These are phyloP conservation scores for Helostoma temminkii DNA, from an alignment of 2,797 vertebrate genomes.

Conservation along the genomic window DNA sequence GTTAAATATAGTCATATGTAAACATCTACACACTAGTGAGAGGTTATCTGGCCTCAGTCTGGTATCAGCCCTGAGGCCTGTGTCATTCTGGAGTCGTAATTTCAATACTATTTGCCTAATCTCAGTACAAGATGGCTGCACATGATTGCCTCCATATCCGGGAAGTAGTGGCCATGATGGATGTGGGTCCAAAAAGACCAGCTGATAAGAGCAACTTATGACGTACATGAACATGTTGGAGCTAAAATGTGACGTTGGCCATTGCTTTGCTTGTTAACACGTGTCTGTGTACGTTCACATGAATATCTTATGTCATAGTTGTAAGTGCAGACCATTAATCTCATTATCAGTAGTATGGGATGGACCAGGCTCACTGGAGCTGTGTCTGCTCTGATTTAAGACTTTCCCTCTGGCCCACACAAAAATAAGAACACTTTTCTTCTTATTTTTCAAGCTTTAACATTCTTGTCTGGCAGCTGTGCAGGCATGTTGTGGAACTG, in stretches of 20 bases:
- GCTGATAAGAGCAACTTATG: conserved; percentile 68
- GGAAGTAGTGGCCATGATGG: conserved; percentile 70
- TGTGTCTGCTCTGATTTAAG: conserved; percentile 51
- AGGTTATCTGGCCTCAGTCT: conserved; percentile 53
- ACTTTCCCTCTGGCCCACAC: conserved; percentile 30
- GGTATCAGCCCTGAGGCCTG: conserved; percentile 25
- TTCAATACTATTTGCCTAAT: conserved; percentile 77
- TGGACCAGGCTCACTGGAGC: conserved; percentile 45
- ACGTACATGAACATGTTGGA: conserved; percentile 43
- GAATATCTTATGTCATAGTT: conserved; percentile 43
- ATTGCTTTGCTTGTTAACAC: neutral
- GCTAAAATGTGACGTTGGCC: conserved; percentile 34
- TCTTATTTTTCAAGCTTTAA: conserved; percentile 56
- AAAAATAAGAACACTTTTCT: conserved; percentile 55
- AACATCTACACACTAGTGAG: conserved; percentile 23
- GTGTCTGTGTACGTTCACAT: conserved; percentile 4
- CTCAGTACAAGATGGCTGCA: conserved; percentile 70
- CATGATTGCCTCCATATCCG: conserved; percentile 68
- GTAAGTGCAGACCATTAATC: conserved; percentile 66
- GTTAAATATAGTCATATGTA: conserved; percentile 48
- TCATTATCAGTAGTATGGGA: conserved; percentile 62
- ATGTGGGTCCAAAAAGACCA: conserved; percentile 62
- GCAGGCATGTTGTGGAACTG: conserved; percentile 67
- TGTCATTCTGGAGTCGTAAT: conserved; percentile 58
- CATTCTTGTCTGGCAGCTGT: conserved; percentile 72